phyloP scores from a whole-genome alignment of 2,888 invertebrate species.

The Conus canariensis region DNA sequence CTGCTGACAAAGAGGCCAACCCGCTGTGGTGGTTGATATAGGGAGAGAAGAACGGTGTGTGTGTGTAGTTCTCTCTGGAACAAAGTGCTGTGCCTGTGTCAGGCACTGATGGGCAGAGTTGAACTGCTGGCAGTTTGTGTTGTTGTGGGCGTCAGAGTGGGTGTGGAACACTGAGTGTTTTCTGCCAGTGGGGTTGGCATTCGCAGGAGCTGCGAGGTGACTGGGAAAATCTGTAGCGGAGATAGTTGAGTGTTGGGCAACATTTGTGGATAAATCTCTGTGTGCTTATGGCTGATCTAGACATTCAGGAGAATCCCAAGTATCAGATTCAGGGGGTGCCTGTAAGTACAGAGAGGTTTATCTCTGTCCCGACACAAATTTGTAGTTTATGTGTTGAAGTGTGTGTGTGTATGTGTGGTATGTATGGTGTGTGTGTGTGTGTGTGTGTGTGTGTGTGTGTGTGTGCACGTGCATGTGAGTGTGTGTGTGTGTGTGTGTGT shows the following conservation, averaged over 20 bases:
- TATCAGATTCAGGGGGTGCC: constrained; percentile 31
- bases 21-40: no score
- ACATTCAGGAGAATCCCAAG: constrained; percentile 20
- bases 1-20: no score
- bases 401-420: constrained; percentile 19
- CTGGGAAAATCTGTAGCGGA: neutral
- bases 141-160: no score
- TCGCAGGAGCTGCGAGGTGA: neutral
- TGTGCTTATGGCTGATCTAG: constrained; percentile 27
- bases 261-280: neutral
- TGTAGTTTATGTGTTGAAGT: neutral
- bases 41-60: no score
- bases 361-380: neutral
- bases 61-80: no score
- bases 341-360: neutral
- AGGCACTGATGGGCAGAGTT: no score
- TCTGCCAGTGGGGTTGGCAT: neutral
- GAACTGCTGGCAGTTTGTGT: no score
- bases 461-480: neutral
- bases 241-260: neutral
- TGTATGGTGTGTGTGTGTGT: neutral
- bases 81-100: no score
- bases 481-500: neutral
- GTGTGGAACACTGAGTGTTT: neutral
- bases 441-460: neutral